Conservation (phyloP, 2,888 invertebrate genomes). For the Torymus auratus region DNA sequence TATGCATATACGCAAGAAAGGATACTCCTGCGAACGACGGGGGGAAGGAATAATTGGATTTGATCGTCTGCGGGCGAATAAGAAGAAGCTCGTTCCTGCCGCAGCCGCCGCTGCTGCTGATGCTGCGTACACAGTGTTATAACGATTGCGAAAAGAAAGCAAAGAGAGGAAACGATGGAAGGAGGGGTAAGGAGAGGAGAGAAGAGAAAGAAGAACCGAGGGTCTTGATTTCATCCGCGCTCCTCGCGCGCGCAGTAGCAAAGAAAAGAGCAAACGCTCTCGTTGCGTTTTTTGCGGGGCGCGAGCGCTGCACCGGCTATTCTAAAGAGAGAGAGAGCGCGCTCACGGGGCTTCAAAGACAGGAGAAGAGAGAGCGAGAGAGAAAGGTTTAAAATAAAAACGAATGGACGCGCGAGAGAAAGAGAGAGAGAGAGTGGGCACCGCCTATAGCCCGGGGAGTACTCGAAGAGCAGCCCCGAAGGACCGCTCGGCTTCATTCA, state of each 20-base stretch:
- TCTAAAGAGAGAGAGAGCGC: conserved; percentile 6
- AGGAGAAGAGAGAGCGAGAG: not conserved
- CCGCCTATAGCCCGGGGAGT: conserved; percentile 58
- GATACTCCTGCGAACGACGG: not conserved
- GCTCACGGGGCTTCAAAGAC: conserved; percentile 1
- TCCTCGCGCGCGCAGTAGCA: conserved; percentile 6
- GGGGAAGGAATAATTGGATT: conserved; percentile 55
- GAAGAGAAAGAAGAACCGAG: conserved; percentile 1
- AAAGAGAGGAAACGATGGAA: not conserved
- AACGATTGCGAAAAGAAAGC: conserved; percentile 14
- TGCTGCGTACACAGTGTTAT: conserved; percentile 16
- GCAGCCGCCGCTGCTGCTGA: no score
- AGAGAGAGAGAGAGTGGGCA: conserved; percentile 18
- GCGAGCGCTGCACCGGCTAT: not conserved
- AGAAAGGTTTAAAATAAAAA: conserved; percentile 53
- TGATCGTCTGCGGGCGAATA: conserved; percentile 46
- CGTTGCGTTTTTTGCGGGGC: conserved; percentile 13
- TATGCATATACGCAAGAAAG: conserved; percentile 34
- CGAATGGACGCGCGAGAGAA: conserved; percentile 43
- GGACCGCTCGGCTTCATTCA: conserved; percentile 62
- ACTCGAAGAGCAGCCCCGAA: conserved; percentile 56
- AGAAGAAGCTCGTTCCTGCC: conserved; percentile 1
- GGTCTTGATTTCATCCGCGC: conserved; percentile 49
- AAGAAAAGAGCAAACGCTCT: conserved; percentile 21
- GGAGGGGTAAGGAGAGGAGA: not conserved